phyloP scores from a whole-genome alignment of 2,797 vertebrate species.

The Pantherophis vulpinus region DNA sequence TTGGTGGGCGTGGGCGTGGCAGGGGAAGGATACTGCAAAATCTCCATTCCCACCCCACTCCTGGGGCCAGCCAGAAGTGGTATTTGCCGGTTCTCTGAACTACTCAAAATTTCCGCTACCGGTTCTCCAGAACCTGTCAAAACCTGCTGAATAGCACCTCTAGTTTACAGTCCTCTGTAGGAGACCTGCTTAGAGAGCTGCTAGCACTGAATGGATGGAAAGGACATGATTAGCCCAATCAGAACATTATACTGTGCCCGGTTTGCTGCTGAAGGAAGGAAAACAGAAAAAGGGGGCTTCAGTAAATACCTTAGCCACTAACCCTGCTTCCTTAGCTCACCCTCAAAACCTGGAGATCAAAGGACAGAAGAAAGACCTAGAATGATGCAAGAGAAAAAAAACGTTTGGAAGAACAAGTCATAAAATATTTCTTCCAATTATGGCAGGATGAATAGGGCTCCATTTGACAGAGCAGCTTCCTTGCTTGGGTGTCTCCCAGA shows the following conservation, averaged over 20 bases:
- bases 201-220: neutral
- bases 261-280: neutral
- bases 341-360: neutral
- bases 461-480: neutral
- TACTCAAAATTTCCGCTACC: too few species aligned
- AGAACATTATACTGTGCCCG: neutral
- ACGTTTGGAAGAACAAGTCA: neutral
- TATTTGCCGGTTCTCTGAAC: too few species aligned
- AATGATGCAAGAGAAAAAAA: neutral
- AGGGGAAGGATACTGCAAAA: too few species aligned
- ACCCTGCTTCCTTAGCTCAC: neutral
- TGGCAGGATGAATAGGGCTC: neutral
- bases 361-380: neutral
- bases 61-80: too few species aligned
- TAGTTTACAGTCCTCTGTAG: too few species aligned
- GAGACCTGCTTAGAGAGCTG: too few species aligned
- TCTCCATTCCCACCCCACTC: too few species aligned
- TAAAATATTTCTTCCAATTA: neutral
- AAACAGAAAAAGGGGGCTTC: neutral
- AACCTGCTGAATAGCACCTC: too few species aligned
- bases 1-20: too few species aligned
- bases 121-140: too few species aligned
- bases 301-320: too few species aligned
- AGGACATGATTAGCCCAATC: neutral
- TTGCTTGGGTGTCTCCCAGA: neutral